Conservation (phyloP, 2,888 invertebrate genomes). For the Melinaea menophilus region DNA sequence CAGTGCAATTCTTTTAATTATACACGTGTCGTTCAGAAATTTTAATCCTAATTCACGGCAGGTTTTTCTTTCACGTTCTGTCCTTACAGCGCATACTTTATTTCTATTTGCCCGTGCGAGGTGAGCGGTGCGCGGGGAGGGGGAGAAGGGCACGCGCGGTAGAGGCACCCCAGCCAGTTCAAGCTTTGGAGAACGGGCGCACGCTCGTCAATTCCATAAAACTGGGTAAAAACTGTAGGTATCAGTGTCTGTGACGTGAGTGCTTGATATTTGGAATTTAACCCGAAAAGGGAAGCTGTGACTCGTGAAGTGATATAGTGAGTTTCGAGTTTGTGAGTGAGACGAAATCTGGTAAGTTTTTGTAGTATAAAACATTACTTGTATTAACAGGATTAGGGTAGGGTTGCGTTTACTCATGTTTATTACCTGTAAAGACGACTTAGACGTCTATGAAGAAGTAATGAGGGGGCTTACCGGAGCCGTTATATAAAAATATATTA, state of each 20-base stretch:
- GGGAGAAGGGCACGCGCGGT: constrained; percentile 70
- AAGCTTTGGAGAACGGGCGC: constrained; percentile 59
- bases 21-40: constrained; percentile 11
- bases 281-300: constrained; percentile 38
- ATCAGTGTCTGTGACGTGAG: constrained; percentile 65
- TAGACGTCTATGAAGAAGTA: constrained; percentile 17
- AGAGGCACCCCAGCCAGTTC: constrained; percentile 74
- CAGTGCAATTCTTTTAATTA: constrained; percentile 15
- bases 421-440: constrained; percentile 28
- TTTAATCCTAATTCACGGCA: constrained; percentile 14
- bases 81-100: constrained; percentile 74
- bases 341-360: constrained; percentile 2
- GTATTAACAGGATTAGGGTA: constrained; percentile 2
- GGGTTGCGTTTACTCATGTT: constrained; percentile 26
- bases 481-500: not conserved
- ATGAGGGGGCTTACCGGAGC: constrained; percentile 3
- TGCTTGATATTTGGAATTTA: constrained; percentile 7
- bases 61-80: constrained; percentile 65
- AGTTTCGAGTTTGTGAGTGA: constrained; percentile 17
- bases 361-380: not conserved
- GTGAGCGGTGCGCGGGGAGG: constrained; percentile 55
- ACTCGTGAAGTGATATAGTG: constrained; percentile 53
- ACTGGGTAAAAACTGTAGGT: constrained; percentile 1
- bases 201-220: constrained; percentile 35
- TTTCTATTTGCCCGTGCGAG: constrained; percentile 75